A percentile compares a stretch with the other conserved stretches of the same genome.
phyloP scores from a whole-genome alignment of 2,888 invertebrate genomes.

The Agonopterix heracliana region DNA sequence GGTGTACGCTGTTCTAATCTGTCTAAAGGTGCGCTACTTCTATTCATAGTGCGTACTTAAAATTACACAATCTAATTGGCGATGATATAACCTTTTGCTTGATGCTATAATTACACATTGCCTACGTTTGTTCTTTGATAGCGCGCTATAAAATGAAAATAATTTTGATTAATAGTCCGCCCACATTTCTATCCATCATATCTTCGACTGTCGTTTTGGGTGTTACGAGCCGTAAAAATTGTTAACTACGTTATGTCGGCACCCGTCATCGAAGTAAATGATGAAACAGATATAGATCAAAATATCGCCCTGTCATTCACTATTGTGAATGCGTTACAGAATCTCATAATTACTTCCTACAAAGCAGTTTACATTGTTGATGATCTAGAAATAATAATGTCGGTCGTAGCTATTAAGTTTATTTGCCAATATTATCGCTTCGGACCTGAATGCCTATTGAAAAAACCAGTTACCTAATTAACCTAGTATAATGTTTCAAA shows the following conservation, averaged over 20 bases:
- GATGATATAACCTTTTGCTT: slow-evolving; percentile 47
- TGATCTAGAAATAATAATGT: slow-evolving; percentile 18
- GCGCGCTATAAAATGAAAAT: slow-evolving; percentile 17
- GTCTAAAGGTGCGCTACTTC: slow-evolving; percentile 58
- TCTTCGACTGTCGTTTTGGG: slow-evolving; percentile 15
- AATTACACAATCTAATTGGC: slow-evolving; percentile 43
- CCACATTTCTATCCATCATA: slow-evolving; percentile 38
- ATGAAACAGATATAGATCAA: slow-evolving; percentile 40
- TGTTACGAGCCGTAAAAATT: slow-evolving; percentile 6
- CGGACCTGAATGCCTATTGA: slow-evolving; percentile 2
- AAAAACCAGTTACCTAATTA: slow-evolving; percentile 5
- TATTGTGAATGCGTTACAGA: slow-evolving; percentile 31
- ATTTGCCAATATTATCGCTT: slow-evolving; percentile 9
- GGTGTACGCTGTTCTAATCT: slow-evolving; percentile 39
- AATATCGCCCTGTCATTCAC: slow-evolving; percentile 36
- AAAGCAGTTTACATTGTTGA: slow-evolving; percentile 23
- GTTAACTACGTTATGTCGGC: slow-evolving; percentile 34
- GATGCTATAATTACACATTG: slow-evolving; percentile 42
- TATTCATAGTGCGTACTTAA: slow-evolving; percentile 43
- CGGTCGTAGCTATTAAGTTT: slow-evolving; percentile 6
- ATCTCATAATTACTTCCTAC: slow-evolving; percentile 39
- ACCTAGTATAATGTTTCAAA: slow-evolving; percentile 5
- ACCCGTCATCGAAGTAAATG: slow-evolving; percentile 27
- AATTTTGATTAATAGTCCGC: slow-evolving; percentile 42
- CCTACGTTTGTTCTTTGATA: slow-evolving; percentile 30